Conservation (phyloP, 2,113 vertebrate genomes). For the Alces alces region DNA sequence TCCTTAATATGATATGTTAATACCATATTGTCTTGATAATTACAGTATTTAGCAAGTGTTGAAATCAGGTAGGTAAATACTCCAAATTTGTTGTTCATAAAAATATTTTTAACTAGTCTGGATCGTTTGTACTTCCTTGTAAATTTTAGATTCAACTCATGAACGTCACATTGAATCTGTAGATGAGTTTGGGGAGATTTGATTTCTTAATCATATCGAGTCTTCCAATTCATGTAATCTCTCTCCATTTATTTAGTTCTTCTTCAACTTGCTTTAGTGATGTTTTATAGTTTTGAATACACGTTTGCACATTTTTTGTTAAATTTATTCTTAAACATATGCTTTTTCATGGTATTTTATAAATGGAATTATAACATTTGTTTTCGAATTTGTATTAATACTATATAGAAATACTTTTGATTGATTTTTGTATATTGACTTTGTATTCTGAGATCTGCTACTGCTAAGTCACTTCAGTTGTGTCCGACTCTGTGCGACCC, state of each 20-base stretch:
- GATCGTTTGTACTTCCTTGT: neutral
- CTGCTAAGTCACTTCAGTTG: no score
- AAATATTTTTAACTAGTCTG: neutral
- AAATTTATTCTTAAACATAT: neutral
- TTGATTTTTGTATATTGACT: neutral
- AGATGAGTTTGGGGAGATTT: neutral
- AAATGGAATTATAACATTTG: neutral
- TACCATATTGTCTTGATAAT: neutral
- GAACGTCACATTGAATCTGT: neutral
- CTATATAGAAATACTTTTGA: neutral
- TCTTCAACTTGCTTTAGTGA: neutral
- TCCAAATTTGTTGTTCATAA: neutral
- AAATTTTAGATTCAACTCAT: neutral
- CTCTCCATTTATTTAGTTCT: neutral
- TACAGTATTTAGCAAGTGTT: neutral
- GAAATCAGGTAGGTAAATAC: neutral
- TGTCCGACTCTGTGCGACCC: no score
- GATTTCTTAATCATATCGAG: neutral
- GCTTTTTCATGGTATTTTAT: neutral
- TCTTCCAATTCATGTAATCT: neutral
- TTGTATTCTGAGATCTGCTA: neutral
- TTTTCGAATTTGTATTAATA: neutral
- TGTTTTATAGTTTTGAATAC: neutral
- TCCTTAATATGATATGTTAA: neutral
- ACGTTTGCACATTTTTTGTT: neutral